phyloP scores from a whole-genome alignment of 2,888 invertebrate species.

The Drosophila fulvimacula region DNA sequence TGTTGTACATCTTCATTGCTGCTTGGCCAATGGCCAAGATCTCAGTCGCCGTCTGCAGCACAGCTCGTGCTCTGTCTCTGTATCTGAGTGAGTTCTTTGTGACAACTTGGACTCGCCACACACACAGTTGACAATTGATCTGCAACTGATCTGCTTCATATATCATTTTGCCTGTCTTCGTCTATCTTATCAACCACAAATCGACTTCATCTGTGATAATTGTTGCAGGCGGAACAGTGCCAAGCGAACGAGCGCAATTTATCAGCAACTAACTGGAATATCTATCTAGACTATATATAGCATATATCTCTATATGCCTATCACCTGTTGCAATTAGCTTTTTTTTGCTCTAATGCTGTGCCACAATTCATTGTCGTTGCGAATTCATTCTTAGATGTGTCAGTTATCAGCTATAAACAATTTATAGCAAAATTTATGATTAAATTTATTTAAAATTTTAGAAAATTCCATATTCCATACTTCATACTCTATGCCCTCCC shows the following conservation, averaged over 20 bases:
- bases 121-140: conserved; percentile 1
- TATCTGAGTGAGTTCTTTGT: conserved; percentile 8
- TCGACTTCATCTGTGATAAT: not conserved
- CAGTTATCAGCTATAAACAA: not conserved
- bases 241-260: not conserved
- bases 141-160: not conserved
- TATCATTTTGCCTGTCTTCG: conserved; percentile 2
- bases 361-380: not conserved
- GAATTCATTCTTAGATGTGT: not conserved
- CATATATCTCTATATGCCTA: not conserved
- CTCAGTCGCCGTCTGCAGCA: conserved; percentile 12
- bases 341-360: not conserved
- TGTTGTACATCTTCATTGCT: conserved; percentile 21
- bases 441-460: not conserved
- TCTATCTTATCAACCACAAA: not conserved
- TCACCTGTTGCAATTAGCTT: not conserved
- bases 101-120: not conserved
- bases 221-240: not conserved
- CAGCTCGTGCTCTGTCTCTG: conserved; percentile 1
- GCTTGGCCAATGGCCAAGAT: conserved; percentile 21
- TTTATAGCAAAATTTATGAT: not conserved
- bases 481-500: too few species aligned
- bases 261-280: not conserved
- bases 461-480: not conserved
- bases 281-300: not conserved